A percentile compares a stretch with the other conserved stretches of the same genome.
phyloP scores from a whole-genome alignment of 2,797 vertebrate species.

The Spondyliosoma cantharus region DNA sequence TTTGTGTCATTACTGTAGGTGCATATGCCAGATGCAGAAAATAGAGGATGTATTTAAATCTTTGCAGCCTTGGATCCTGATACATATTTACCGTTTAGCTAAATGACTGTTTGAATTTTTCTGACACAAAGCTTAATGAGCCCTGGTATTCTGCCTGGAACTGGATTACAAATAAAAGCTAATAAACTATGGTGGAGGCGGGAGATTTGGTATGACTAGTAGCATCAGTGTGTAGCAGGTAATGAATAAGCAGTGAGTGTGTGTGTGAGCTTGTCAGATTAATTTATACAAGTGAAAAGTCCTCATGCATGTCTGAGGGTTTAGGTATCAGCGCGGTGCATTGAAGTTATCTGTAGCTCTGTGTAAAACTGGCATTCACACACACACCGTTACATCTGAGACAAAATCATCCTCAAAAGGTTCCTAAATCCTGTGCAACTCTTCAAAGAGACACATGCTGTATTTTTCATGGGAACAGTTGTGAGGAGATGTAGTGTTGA shows the following conservation, averaged over 20 bases:
- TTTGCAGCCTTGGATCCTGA: neutral
- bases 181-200: neutral
- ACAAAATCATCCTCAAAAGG: conserved; percentile 46
- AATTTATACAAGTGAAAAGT: conserved; percentile 7
- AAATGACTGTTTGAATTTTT: neutral
- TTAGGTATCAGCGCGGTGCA: neutral
- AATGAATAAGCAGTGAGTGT: neutral
- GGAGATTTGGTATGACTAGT: neutral
- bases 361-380: neutral
- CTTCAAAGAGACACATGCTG: conserved; percentile 39
- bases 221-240: conserved; percentile 9
- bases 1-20: neutral
- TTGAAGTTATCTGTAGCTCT: neutral
- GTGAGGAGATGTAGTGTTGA: conserved; percentile 15
- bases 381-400: neutral
- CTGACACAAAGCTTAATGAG: neutral
- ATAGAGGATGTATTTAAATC: neutral
- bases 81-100: neutral
- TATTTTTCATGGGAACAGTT: conserved; percentile 58
- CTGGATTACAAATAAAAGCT: neutral
- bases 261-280: neutral
- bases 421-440: conserved; percentile 17
- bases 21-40: neutral
- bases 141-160: neutral
- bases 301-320: neutral